phyloP scores from a whole-genome alignment of 2,797 vertebrate genomes.

The Menidia menidia region DNA sequence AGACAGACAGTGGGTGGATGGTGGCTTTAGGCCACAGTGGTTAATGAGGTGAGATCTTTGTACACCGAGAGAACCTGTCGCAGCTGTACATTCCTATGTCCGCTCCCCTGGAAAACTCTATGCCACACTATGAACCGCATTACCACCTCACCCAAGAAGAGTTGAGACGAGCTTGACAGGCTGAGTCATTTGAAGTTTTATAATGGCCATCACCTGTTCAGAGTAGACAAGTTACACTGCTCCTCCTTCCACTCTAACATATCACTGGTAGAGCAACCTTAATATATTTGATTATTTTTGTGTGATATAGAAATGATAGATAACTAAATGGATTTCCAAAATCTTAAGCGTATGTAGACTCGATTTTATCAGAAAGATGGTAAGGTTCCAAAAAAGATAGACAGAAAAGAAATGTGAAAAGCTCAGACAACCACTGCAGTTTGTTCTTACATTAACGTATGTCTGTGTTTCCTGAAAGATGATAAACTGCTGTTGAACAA shows the following conservation, averaged over 20 bases:
- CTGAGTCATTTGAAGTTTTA: constrained; percentile 47
- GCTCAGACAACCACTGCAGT: not conserved
- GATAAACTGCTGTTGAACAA: not conserved
- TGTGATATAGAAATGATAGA: not conserved
- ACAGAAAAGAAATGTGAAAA: too few relatives aligned
- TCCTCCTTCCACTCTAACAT: constrained; percentile 16
- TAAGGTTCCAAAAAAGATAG: too few relatives aligned
- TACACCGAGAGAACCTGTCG: constrained; percentile 25
- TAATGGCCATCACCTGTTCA: constrained; percentile 77
- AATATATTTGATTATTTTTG: not conserved
- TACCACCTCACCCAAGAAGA: constrained; percentile 19
- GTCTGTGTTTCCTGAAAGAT: not conserved
- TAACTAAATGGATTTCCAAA: not conserved
- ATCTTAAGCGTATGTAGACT: too few relatives aligned
- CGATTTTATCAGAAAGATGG: too few relatives aligned
- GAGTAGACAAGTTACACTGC: constrained; percentile 56
- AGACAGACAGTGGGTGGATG: constrained; percentile 9
- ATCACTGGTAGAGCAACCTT: constrained; percentile 16
- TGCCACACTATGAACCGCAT: constrained; percentile 8
- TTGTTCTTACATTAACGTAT: not conserved
- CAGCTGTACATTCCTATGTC: constrained; percentile 31
- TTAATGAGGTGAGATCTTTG: constrained; percentile 47
- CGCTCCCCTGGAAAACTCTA: constrained; percentile 21
- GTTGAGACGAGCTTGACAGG: constrained; percentile 64
- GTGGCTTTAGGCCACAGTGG: constrained; percentile 12